These are phyloP conservation scores for Diachasma alloeum DNA, from an alignment of 1,140 invertebrate genomes.

Conservation along the genomic window DNA sequence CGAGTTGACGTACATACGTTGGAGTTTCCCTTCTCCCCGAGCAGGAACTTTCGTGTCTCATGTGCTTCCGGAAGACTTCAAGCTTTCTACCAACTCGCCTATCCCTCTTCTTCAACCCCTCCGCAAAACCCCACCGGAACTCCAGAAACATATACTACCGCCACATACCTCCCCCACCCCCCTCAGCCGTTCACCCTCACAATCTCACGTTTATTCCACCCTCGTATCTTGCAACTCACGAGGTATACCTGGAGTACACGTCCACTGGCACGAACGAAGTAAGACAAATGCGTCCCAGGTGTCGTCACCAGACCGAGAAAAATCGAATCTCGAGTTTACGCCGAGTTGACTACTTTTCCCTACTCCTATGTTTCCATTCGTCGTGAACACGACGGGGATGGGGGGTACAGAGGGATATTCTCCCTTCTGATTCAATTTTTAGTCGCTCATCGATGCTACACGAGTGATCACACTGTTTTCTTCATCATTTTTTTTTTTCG, in stretches of 20 bases:
- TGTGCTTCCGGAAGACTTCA: conserved; percentile 20
- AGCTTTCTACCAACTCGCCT: conserved; percentile 1
- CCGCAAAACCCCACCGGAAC: not conserved
- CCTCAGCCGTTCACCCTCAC: not conserved
- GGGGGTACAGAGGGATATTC: not conserved
- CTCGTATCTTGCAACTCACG: not conserved
- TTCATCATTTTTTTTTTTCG: not conserved
- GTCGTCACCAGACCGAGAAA: conserved; percentile 25
- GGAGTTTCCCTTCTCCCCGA: not conserved
- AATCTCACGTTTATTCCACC: not conserved
- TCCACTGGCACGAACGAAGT: conserved; percentile 17
- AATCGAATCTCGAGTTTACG: conserved; percentile 23
- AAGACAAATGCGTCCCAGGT: conserved; percentile 25
- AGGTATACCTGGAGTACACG: conserved; percentile 9
- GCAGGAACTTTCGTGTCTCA: conserved; percentile 16
- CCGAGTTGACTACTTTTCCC: conserved; percentile 11
- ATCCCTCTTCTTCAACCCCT: not conserved
- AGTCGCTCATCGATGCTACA: not conserved
- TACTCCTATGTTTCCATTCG: not conserved
- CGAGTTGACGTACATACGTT: conserved; percentile 21
- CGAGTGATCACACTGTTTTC: not conserved
- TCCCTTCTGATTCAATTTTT: not conserved
- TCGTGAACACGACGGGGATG: not conserved
- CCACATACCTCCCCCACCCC: not conserved
- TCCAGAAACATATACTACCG: not conserved